Conservation (phyloP, 1,140 invertebrate species). For the Elymnias hypermnestra region DNA sequence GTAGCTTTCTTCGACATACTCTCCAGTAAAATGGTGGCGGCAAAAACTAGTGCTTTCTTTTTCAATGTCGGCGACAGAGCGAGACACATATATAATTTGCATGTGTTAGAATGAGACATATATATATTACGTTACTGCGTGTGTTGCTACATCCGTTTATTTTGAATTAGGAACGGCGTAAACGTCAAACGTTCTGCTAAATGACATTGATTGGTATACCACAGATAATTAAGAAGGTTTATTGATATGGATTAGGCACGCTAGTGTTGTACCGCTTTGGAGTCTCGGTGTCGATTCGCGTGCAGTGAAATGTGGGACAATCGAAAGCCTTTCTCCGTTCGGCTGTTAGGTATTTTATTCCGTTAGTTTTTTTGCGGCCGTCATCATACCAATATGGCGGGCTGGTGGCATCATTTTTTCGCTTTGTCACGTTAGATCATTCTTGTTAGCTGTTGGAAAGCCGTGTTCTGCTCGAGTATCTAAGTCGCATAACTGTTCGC, state of each 20-base stretch:
- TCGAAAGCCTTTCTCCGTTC: slow-evolving; percentile 74
- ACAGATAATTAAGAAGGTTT: slow-evolving; percentile 44
- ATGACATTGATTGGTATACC: slow-evolving; percentile 47
- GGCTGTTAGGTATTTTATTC: slow-evolving; percentile 74
- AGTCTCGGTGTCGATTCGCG: slow-evolving; percentile 54
- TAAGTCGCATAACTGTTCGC: slow-evolving; percentile 67
- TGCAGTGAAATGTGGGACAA: slow-evolving; percentile 72
- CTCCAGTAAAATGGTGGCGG: slow-evolving; percentile 58
- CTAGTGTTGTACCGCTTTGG: slow-evolving; percentile 45
- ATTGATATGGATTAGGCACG: slow-evolving; percentile 32
- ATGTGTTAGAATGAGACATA: slow-evolving; percentile 40
- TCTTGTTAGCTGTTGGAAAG: slow-evolving; percentile 72
- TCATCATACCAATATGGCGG: slow-evolving; percentile 69
- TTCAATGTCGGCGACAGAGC: slow-evolving; percentile 60
- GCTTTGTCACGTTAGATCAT: slow-evolving; percentile 75
- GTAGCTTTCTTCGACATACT: slow-evolving; percentile 74
- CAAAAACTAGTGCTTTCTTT: slow-evolving; percentile 71
- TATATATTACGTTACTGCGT: slow-evolving; percentile 52
- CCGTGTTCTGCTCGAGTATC: slow-evolving; percentile 59
- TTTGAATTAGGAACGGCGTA: slow-evolving; percentile 36
- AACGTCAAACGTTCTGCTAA: slow-evolving; percentile 51
- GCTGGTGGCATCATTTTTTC: slow-evolving; percentile 71
- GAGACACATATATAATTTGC: slow-evolving; percentile 30
- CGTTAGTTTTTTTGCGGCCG: slow-evolving; percentile 74
- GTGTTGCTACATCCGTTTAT: slow-evolving; percentile 29